Percentiles rank a stretch among this genome's conserved stretches.
phyloP scores from a whole-genome alignment of 2,113 vertebrate species.

The Ammodytes marinus region DNA sequence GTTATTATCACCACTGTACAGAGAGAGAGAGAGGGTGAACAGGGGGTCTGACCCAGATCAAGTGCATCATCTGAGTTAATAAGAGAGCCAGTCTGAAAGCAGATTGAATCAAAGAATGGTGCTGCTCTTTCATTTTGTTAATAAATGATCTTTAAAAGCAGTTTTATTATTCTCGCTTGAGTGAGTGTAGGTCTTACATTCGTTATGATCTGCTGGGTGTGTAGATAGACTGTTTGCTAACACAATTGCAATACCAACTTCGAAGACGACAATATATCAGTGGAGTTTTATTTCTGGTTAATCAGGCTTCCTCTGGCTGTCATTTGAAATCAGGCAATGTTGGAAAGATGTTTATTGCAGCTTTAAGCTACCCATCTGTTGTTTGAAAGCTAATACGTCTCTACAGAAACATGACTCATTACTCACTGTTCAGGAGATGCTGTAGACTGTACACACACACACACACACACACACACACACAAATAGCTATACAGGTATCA shows the following conservation, averaged over 20 bases:
- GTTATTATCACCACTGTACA: conserved; percentile 28
- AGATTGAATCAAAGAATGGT: conserved; percentile 17
- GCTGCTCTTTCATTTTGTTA: neutral
- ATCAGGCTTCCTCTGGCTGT: neutral
- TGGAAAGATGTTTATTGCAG: neutral
- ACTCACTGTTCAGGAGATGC: neutral
- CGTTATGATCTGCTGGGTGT: too few relatives aligned
- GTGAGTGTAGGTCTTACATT: too few relatives aligned
- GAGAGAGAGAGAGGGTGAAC: conserved; percentile 11
- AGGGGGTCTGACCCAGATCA: conserved; percentile 42
- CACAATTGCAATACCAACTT: neutral
- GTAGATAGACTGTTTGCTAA: too few relatives aligned
- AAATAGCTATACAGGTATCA: neutral
- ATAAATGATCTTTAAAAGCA: neutral
- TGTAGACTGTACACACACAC: neutral
- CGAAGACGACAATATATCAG: neutral
- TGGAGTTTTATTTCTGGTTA: neutral
- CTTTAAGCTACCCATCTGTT: neutral
- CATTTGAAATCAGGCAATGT: neutral
- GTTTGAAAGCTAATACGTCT: neutral
- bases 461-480: conserved; percentile 18
- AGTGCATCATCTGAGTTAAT: conserved; percentile 40
- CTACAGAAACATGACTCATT: neutral
- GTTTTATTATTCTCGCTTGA: neutral
- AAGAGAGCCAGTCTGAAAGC: conserved; percentile 17